Evolutionary conservation across 1,140 invertebrate genomes (phyloP), one percentile per base, ranked within the genome.

Genomic region (Cyrtorhinus lividipennis): DNA sequence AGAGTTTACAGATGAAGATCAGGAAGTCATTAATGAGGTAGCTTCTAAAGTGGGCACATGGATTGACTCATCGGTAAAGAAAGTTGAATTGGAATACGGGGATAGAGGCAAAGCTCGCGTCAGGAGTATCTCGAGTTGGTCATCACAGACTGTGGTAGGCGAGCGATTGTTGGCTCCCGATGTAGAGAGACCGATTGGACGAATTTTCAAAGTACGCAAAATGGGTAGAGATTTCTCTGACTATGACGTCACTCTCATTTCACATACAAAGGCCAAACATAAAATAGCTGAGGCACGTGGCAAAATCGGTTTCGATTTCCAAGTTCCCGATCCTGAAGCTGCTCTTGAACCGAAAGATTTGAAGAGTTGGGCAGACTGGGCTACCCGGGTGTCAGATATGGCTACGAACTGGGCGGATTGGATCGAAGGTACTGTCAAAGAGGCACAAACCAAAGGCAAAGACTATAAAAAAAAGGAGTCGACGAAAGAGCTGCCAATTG

Each of bases 311-410:
- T 23, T 24, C 0, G 23, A 15, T 13, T 15, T 15, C 15, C 22
- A 62, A 1, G 25, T 24, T n/a, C 20, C 24, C 8, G 46, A 56
- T 26, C 24, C 44, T n/a, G 2, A 57, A 1, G 62, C 18, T 2
- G 23, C 22, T 1, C 26, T 62, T 2, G 24, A 62, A 18, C 20
- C 44, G 1, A 20, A 24, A 1, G n/a, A 53, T 22, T 25, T 56
- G 10, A 64, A 60, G 53, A 25, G 53, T 8, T 64, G 62, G 62
- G 62, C 62, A 1, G 25, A 64, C 25, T 64, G 62, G 62, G 62
- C 62, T 15, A 20, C 58, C 1, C 27, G 24, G 1, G 57, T 59
- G 1, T 27, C 57, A 1, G 53, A 24, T n/a, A 23, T 64, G 20
- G 62, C 62, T 20, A 24, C 59, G 25, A 22, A 64, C 5, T 64